Evolutionary conservation across 1,140 invertebrate species (phyloP), one percentile per base, ranked within the genome.

Genomic region (Monomorium pharaonis): DNA sequence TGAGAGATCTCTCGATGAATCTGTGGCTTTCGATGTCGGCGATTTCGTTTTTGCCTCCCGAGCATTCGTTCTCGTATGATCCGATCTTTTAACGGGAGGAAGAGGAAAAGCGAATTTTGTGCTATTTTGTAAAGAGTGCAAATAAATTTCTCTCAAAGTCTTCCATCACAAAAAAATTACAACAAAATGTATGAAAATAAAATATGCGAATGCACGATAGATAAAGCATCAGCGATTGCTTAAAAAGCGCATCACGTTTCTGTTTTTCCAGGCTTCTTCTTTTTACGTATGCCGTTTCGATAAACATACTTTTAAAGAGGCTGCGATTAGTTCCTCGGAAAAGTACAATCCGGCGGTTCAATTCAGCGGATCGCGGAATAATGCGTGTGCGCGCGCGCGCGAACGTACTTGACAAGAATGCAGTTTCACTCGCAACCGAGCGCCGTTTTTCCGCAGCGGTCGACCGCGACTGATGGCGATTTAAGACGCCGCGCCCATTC

Each of bases 321-420:
- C 16, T 47, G 42, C 7, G 44, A n/a, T 51, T 51, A 16, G 27
- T 56, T 86, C 86, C 84, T 85, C 69, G 86, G 69, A 76, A 91
- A 91, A 90, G 78, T 84, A 27, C 37, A 69, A 74, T 74, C 37
- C 44, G 44, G 21, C 37, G 60, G 72, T 77, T 91, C 77, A 85
- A 88, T 89, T 77, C 84, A 76, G 21, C 42, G 37, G 37, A 44
- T 67, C 70, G 86, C 56, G 84, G 49, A 88, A 83, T 86, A 90
- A 89, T 58, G 84, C n/a, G 88, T 84, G 83, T 85, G 87, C 70
- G n/a, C 21, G 72, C 60, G 44, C 76, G 75, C 86, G 86, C 88
- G 76, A 90, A 92, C 91, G 91, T 92, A 92, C 92, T 92, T 92
- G 91, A 92, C 87, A 92, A 92, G 92, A 92, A 92, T 92, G 92